Evolutionary conservation across 2,888 invertebrate species (phyloP), one percentile per base, ranked within the genome.

Genomic region (Temnothorax unifasciatus): DNA sequence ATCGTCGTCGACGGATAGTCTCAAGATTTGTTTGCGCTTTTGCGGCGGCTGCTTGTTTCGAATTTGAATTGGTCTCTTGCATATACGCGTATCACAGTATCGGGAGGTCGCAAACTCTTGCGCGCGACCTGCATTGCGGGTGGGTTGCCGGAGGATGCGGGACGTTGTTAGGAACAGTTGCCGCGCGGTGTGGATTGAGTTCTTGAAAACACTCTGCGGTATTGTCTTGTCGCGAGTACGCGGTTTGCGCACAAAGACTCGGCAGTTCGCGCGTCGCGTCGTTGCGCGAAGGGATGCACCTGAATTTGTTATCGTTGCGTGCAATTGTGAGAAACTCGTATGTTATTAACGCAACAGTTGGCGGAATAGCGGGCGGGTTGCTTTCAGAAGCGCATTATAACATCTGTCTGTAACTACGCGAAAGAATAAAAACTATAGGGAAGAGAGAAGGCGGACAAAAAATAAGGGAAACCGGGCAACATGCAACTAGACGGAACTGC

Each of bases 181-280:
- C 59, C 8, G 69, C 21, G 34, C 34, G 76, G 13, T 34, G 69
- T 59, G 44, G 38, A 79, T 59, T 47, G 73, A 79, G 59, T 59
- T 79, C 79, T 79, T 79, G 73, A 79, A 79, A 79, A 79, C 38
- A 50, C 44, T 21, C 79, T 47, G 59, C 6, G 73, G 47, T 71
- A 79, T 79, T 79, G 79, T 71, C 59, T 71, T 59, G 47, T 59
- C 61, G 25, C 47, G 47, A 79, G 41, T 47, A 25, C 59, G 71
- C 25, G 57, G 79, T 79, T 59, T 13, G 44, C 57, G 44, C 73
- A 71, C 59, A 47, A 71, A 79, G 59, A 34, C 47, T 79, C 21
- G 34, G 47, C 25, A 38, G 73, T 47, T 59, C 25, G 47, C 15
- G 47, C 47, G 29, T 29, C 29, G 29, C 47, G 59, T 15, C 15